Conservation (phyloP, 2,888 invertebrate species). For the Anodontia alba region DNA sequence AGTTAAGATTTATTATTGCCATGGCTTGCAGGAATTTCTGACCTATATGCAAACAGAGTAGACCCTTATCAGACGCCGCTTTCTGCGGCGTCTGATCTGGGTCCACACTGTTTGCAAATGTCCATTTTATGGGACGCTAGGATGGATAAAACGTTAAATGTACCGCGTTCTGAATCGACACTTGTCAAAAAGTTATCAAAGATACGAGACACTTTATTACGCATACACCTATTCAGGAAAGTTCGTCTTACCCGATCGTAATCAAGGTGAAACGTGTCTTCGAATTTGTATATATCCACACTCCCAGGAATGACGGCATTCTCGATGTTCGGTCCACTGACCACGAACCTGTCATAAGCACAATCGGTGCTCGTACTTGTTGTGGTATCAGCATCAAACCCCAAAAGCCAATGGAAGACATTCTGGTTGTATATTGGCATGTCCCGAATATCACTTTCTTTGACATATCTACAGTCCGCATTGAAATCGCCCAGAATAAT, state of each 20-base stretch:
- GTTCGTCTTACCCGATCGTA: conserved; percentile 51
- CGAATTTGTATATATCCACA: conserved; percentile 54
- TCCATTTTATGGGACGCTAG: too few species aligned
- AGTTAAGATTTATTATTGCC: too few species aligned
- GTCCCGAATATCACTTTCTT: conserved; percentile 29
- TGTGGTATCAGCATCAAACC: conserved; percentile 78
- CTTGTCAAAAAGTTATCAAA: neutral
- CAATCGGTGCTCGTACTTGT: conserved; percentile 71
- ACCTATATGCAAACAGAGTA: too few species aligned
- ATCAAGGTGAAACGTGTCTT: conserved; percentile 31
- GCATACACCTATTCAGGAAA: too few species aligned
- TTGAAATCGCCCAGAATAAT: conserved; percentile 78
- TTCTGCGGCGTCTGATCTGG: too few species aligned
- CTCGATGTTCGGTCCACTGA: conserved; percentile 43
- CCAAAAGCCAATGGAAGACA: conserved; percentile 78
- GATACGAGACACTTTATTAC: too few species aligned
- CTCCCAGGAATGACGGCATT: conserved; percentile 45
- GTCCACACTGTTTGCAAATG: too few species aligned
- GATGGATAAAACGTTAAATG: neutral
- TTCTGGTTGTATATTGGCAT: conserved; percentile 58
- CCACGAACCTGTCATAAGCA: conserved; percentile 78
- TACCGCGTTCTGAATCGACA: too few species aligned
- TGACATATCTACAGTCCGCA: conserved; percentile 76
- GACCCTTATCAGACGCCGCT: too few species aligned
- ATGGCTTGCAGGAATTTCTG: too few species aligned